These are phyloP conservation scores for Indicator indicator DNA, from an alignment of 2,113 vertebrate species.

Conservation along the genomic window DNA sequence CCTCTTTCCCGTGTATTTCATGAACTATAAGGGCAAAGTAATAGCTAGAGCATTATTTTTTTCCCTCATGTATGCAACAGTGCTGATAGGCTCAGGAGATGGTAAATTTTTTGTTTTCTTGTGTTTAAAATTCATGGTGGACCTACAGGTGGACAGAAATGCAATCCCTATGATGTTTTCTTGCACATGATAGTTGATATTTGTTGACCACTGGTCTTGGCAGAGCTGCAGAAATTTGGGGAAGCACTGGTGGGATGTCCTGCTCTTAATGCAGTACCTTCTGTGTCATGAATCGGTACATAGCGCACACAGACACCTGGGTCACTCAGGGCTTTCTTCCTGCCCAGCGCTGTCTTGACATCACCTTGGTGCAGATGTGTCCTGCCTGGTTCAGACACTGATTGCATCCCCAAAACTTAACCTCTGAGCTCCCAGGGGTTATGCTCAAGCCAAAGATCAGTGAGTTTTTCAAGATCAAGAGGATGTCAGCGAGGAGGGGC, in stretches of 20 bases:
- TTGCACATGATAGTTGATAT: conserved; percentile 5
- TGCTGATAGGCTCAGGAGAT: conserved; percentile 18
- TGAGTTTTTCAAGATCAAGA: conserved; percentile 39
- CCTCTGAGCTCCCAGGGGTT: conserved; percentile 9
- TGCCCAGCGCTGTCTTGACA: background rate
- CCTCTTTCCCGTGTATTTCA: conserved; percentile 11
- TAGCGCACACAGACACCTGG: conserved; percentile 45
- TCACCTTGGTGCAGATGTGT: background rate
- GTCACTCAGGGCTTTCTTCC: background rate
- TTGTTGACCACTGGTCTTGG: background rate
- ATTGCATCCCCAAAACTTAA: conserved; percentile 30
- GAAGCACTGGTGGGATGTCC: background rate
- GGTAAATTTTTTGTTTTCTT: conserved; percentile 8
- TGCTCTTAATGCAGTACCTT: background rate
- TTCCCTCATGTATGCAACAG: background rate
- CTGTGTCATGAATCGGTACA: background rate
- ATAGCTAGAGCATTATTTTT: conserved; percentile 34
- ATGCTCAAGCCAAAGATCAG: background rate
- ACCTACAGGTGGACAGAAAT: conserved; percentile 9
- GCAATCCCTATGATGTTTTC: background rate
- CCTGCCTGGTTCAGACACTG: background rate
- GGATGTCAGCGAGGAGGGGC: conserved; percentile 11
- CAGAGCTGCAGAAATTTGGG: conserved; percentile 35
- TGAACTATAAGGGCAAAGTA: background rate
- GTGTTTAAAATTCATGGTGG: background rate